Evolutionary conservation across 2,113 vertebrate genomes (phyloP).

Genomic region (Dromiciops gliroides): DNA sequence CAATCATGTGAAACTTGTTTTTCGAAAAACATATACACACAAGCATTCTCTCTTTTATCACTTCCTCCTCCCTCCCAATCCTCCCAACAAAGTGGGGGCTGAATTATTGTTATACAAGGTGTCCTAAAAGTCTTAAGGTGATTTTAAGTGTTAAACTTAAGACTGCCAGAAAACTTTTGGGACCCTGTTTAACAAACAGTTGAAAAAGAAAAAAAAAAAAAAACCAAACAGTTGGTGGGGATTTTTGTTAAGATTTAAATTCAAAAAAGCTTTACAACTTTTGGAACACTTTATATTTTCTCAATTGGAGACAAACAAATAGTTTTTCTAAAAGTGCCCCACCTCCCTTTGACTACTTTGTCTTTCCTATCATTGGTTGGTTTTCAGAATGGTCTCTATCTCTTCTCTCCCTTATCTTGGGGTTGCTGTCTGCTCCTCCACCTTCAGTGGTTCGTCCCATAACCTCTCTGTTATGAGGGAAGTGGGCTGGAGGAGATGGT

Average conservation of each 20-base stretch:
- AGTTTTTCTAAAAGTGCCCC: background rate
- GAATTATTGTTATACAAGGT: background rate
- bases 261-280: background rate
- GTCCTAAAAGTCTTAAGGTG: background rate
- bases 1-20: background rate
- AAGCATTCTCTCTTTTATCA: background rate
- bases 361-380: background rate
- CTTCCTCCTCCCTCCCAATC: background rate
- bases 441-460: accelerated
- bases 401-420: accelerated
- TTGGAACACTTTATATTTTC: background rate
- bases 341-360: background rate
- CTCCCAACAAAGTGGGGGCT: background rate
- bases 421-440: accelerated
- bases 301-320: background rate
- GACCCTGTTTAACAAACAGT: background rate
- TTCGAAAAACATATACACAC: too few species aligned
- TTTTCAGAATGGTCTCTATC: background rate
- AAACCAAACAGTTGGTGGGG: too few species aligned
- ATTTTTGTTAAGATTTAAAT: background rate
- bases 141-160: background rate
- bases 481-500: background rate
- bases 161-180: background rate
- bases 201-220: too few species aligned
- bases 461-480: background rate